Evolutionary conservation across 2,113 vertebrate genomes (phyloP).

Genomic region (Pseudopodoces humilis): DNA sequence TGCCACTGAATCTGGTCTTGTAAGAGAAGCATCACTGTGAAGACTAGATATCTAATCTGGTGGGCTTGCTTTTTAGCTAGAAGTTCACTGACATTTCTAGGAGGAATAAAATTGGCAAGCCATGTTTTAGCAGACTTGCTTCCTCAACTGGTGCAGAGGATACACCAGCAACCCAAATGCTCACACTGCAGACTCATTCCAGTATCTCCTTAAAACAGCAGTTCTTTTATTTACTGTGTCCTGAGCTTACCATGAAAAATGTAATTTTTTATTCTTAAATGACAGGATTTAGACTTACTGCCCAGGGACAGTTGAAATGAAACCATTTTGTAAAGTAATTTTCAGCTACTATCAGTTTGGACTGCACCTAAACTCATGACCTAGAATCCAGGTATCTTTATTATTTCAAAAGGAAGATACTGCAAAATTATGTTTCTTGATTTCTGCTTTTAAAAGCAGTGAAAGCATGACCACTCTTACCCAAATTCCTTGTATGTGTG

Average conservation of each 20-base stretch:
- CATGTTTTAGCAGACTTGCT: neutral
- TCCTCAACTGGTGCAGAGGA: neutral
- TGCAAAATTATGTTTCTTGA: neutral
- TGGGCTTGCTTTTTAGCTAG: neutral
- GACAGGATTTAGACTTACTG: neutral
- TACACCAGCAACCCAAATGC: neutral
- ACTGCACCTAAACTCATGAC: neutral
- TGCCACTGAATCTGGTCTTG: neutral
- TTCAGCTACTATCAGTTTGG: neutral
- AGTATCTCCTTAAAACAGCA: neutral
- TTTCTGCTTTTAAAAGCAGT: neutral
- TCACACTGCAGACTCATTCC: neutral
- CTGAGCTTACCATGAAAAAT: neutral
- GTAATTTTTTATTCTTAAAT: neutral
- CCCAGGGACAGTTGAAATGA: neutral
- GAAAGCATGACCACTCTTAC: neutral
- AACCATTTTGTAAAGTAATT: neutral
- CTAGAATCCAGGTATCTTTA: neutral
- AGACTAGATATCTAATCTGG: neutral
- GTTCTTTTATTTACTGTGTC: neutral
- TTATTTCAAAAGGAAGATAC: neutral
- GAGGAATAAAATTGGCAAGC: constrained; percentile 24
- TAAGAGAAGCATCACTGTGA: neutral
- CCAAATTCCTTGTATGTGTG: neutral
- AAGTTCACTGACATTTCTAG: neutral